Evolutionary conservation across 2,113 vertebrate species (phyloP).

Genomic region (Festucalex cinctus): DNA sequence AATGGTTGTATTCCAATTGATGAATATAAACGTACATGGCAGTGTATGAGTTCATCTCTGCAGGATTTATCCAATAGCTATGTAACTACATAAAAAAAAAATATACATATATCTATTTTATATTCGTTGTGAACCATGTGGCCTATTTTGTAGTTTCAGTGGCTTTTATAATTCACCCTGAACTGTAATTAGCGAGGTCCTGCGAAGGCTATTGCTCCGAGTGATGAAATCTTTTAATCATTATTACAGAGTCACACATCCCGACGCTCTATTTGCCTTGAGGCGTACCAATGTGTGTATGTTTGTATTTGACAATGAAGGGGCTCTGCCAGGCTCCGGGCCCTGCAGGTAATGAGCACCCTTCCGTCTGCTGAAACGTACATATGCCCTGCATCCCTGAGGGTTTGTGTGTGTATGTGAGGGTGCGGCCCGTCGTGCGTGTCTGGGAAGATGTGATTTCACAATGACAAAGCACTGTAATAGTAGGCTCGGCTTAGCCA

Average conservation of each 20-base stretch:
- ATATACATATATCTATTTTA: too few species aligned
- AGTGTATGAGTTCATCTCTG: not conserved
- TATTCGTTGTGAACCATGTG: slow-evolving; percentile 10
- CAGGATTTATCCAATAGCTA: too few species aligned
- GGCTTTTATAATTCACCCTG: slow-evolving; percentile 14
- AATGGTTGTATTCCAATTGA: too few species aligned
- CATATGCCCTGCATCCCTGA: slow-evolving; percentile 16
- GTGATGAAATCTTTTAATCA: slow-evolving; percentile 31
- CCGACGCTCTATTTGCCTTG: slow-evolving; percentile 15
- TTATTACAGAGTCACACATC: slow-evolving; percentile 33
- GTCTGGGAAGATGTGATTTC: slow-evolving; percentile 58
- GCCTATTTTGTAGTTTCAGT: not conserved
- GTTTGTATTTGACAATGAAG: slow-evolving; percentile 12
- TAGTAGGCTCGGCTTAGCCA: slow-evolving; percentile 58
- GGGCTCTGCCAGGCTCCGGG: slow-evolving; percentile 51
- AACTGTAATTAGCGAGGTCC: slow-evolving; percentile 24
- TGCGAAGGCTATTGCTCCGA: slow-evolving; percentile 21
- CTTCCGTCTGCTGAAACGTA: slow-evolving; percentile 9
- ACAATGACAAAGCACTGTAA: slow-evolving; percentile 59
- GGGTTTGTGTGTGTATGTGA: slow-evolving; percentile 30
- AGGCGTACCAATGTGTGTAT: slow-evolving; percentile 25
- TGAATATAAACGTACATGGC: too few species aligned
- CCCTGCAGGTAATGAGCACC: slow-evolving; percentile 42
- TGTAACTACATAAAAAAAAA: not conserved
- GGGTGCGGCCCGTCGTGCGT: slow-evolving; percentile 46